Conservation (phyloP, 2,113 vertebrate genomes). For the Mastomys natalensis region DNA sequence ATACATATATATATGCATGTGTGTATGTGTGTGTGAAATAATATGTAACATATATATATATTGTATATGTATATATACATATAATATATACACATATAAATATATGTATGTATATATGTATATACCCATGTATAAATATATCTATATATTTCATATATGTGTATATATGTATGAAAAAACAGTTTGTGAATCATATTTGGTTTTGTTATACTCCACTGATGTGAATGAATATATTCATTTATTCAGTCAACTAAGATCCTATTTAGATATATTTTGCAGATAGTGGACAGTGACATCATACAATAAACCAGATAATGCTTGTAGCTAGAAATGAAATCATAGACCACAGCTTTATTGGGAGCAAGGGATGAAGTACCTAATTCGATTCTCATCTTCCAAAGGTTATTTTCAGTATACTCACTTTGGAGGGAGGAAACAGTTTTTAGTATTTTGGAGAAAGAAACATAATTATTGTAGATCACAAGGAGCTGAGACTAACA, state of each 20-base stretch:
- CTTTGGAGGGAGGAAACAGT: background rate
- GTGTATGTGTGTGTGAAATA: no score
- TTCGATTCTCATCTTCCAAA: background rate
- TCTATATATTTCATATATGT: background rate
- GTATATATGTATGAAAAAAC: no score
- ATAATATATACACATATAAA: background rate
- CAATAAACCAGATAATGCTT: background rate
- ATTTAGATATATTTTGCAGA: background rate
- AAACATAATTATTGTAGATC: background rate
- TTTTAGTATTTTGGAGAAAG: background rate
- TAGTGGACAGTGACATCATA: background rate
- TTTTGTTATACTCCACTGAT: background rate
- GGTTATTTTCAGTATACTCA: background rate
- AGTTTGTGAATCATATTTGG: background rate
- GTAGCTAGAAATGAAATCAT: background rate
- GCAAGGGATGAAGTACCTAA: background rate
- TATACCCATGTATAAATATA: fast-evolving
- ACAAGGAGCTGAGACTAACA: background rate
- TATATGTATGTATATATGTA: no score
- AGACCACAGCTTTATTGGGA: background rate
- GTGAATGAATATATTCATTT: background rate
- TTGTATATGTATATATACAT: background rate
- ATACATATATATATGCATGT: no score
- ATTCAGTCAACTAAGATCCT: background rate
- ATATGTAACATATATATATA: no score